These are phyloP conservation scores for Caenorhabditis wallacei DNA, from an alignment of 2,888 invertebrate species.

Conservation along the genomic window DNA sequence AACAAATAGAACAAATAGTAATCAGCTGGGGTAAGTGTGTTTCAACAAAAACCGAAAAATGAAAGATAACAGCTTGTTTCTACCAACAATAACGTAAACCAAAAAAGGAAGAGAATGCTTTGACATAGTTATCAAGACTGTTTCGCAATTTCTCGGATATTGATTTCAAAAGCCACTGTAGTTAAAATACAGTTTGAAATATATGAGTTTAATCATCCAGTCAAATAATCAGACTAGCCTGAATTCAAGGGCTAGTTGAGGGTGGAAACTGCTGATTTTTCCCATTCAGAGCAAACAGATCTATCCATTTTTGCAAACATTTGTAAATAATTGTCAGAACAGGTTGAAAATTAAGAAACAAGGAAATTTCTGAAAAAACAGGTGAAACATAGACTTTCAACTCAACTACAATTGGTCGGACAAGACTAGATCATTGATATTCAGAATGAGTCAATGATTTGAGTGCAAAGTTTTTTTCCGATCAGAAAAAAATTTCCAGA, in stretches of 20 bases:
- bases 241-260: slow-evolving; percentile 2
- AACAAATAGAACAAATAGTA: slow-evolving; percentile 54
- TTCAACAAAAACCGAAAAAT: slow-evolving; percentile 41
- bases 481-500: background rate
- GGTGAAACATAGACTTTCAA: slow-evolving; percentile 14
- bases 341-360: slow-evolving; percentile 26
- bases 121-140: slow-evolving; percentile 4
- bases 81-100: slow-evolving; percentile 30
- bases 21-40: slow-evolving; percentile 56
- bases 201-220: background rate
- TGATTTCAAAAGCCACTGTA: slow-evolving; percentile 7
- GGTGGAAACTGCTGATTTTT: slow-evolving; percentile 25
- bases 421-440: slow-evolving; percentile 41
- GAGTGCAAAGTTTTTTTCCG: slow-evolving; percentile 1
- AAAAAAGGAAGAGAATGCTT: slow-evolving; percentile 12
- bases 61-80: slow-evolving; percentile 27
- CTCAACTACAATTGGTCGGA: slow-evolving; percentile 20
- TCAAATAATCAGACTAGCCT: background rate
- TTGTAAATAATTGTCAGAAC: slow-evolving; percentile 29
- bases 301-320: slow-evolving; percentile 25
- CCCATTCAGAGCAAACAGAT: slow-evolving; percentile 9
- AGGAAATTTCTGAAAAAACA: slow-evolving; percentile 33
- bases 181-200: too few species aligned
- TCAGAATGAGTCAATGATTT: slow-evolving; percentile 2
- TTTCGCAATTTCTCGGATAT: slow-evolving; percentile 24